A percentile compares a stretch with the other conserved stretches of the same genome.
Evolutionary conservation across 2,888 invertebrate species (phyloP).

Genomic region (Melolontha melolontha): DNA sequence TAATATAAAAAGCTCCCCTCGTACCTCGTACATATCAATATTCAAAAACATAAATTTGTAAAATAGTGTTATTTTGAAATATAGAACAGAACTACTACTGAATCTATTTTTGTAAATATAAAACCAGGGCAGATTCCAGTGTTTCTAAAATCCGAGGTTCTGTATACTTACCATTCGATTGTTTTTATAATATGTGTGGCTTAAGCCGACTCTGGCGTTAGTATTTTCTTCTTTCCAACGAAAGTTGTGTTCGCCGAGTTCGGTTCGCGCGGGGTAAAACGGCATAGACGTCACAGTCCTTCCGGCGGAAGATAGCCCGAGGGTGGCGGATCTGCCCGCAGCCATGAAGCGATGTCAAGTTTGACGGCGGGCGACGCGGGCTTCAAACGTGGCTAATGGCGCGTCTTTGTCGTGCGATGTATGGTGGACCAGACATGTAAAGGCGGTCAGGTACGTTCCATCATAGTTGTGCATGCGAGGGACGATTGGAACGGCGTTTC

Average conservation of each 20-base stretch:
- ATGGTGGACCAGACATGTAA: slow-evolving; percentile 51
- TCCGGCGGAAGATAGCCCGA: slow-evolving; percentile 57
- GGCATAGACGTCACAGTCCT: slow-evolving; percentile 43
- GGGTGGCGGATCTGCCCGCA: slow-evolving; percentile 61
- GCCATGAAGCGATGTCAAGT: slow-evolving; percentile 63
- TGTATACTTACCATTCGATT: not conserved
- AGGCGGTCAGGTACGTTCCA: slow-evolving; percentile 43
- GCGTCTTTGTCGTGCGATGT: slow-evolving; percentile 58
- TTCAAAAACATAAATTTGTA: no score
- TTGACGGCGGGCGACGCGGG: slow-evolving; percentile 52
- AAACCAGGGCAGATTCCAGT: no score
- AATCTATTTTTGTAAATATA: no score
- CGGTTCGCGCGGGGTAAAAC: slow-evolving; percentile 23
- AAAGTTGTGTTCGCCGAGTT: not conserved
- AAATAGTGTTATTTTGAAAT: no score
- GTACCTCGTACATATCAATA: no score
- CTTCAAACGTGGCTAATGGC: slow-evolving; percentile 59
- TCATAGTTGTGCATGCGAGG: slow-evolving; percentile 20
- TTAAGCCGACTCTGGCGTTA: not conserved
- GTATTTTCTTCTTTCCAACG: not conserved
- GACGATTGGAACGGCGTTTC: slow-evolving; percentile 47
- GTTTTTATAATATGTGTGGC: not conserved
- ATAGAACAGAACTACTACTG: no score
- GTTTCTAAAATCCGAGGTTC: no score
- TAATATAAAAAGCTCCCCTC: no score